A percentile compares a stretch with the other conserved stretches of the same genome.
Evolutionary conservation across 2,888 invertebrate species (phyloP).

Genomic region (Phrixothrix hirtus): DNA sequence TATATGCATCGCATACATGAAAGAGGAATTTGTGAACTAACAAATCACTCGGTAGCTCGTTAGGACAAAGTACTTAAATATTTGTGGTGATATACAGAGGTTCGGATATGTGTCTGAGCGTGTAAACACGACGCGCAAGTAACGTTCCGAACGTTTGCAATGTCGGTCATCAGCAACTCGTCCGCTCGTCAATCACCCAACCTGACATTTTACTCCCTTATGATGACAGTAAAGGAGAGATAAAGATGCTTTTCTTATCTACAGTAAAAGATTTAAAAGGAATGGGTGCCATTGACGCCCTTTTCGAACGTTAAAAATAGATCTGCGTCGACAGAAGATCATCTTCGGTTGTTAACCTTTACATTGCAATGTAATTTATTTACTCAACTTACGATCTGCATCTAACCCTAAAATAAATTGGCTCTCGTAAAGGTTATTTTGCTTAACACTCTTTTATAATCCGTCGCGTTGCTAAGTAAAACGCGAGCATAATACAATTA

Average conservation of each 20-base stretch:
- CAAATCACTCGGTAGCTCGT: slow-evolving; percentile 40
- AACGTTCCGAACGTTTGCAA: slow-evolving; percentile 24
- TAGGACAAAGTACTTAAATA: slow-evolving; percentile 35
- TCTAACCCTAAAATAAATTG: too few relatives aligned
- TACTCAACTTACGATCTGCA: too few relatives aligned
- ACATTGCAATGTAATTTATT: not conserved
- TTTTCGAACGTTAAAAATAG: slow-evolving; percentile 6
- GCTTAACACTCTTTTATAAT: too few relatives aligned
- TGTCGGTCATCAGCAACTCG: slow-evolving; percentile 29
- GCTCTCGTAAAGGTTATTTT: too few relatives aligned
- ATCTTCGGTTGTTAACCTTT: slow-evolving; percentile 17
- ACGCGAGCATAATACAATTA: too few relatives aligned
- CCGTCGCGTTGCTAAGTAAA: too few relatives aligned
- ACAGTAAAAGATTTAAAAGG: slow-evolving; percentile 1
- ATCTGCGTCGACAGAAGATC: slow-evolving; percentile 8
- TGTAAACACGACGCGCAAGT: slow-evolving; percentile 33
- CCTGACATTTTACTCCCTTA: slow-evolving; percentile 7
- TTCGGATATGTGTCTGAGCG: slow-evolving; percentile 30
- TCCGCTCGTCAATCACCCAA: slow-evolving; percentile 24
- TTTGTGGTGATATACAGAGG: slow-evolving; percentile 35
- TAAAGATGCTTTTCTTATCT: slow-evolving; percentile 10
- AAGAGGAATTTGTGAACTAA: slow-evolving; percentile 36
- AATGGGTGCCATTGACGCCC: slow-evolving; percentile 1
- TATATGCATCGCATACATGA: slow-evolving; percentile 25
- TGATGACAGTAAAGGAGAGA: slow-evolving; percentile 7